Percentiles rank a stretch among this genome's conserved stretches.
phyloP scores from a whole-genome alignment of 2,888 invertebrate species.

The Amorpha juglandis region DNA sequence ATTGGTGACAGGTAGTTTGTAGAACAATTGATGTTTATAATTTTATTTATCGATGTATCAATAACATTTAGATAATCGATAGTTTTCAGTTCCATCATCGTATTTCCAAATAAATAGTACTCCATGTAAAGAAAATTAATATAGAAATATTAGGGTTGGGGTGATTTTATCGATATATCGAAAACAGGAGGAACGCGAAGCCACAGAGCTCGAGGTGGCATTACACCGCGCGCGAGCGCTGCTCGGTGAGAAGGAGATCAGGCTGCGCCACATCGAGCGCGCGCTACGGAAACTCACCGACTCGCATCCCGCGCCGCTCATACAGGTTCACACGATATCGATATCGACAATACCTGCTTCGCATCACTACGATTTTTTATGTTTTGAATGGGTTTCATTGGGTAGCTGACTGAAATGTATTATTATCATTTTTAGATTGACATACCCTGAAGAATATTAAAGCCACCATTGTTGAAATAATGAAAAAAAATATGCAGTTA shows the following conservation, averaged over 20 bases:
- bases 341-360: background rate
- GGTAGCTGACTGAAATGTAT: background rate
- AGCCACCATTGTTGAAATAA: no score
- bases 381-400: background rate
- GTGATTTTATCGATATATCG: constrained; percentile 1
- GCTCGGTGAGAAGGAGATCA: constrained; percentile 92
- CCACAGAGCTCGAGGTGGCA: constrained; percentile 93
- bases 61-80: background rate
- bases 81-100: background rate
- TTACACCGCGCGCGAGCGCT: constrained; percentile 91
- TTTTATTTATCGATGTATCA: no score
- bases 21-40: background rate
- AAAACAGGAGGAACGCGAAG: constrained; percentile 89
- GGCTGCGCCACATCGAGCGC: constrained; percentile 91
- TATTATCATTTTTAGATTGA: no score
- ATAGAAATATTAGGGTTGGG: background rate
- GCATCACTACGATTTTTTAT: constrained; percentile 4
- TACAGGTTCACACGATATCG: constrained; percentile 54
- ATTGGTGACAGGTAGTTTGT: background rate
- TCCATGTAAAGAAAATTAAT: no score
- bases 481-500: no score
- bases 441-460: no score
- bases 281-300: constrained; percentile 87
- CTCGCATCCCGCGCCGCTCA: constrained; percentile 47
- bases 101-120: background rate